Conservation (phyloP, 2,113 vertebrate species). For the Probosciger aterrimus region DNA sequence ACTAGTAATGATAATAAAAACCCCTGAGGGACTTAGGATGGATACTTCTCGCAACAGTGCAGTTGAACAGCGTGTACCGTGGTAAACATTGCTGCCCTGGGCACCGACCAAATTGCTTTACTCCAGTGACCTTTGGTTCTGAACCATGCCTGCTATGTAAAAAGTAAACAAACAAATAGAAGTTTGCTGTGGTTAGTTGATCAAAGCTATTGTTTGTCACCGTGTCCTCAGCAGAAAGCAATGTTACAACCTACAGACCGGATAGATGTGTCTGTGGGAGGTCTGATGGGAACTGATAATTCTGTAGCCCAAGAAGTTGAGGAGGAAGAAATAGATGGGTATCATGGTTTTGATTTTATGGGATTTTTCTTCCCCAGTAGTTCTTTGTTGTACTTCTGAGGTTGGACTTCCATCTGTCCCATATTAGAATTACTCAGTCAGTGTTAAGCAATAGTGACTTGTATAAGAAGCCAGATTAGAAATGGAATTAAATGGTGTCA, state of each 20-base stretch:
- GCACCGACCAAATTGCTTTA: background rate
- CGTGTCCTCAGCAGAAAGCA: background rate
- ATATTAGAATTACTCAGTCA: background rate
- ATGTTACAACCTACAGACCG: background rate
- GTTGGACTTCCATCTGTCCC: background rate
- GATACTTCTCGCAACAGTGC: background rate
- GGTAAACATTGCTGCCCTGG: background rate
- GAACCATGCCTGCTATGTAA: background rate
- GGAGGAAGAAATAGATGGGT: background rate
- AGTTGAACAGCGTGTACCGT: background rate
- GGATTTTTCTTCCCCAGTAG: background rate
- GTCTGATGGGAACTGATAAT: constrained; percentile 6
- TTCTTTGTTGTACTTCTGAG: background rate
- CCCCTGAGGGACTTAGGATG: background rate
- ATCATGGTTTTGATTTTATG: background rate
- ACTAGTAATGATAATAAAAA: background rate
- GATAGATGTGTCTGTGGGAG: background rate
- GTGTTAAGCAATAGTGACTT: background rate
- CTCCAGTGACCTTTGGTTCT: background rate
- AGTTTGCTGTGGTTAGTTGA: constrained; percentile 29
- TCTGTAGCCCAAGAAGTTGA: background rate
- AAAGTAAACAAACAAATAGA: constrained; percentile 15
- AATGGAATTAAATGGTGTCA: background rate
- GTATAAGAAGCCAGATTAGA: background rate
- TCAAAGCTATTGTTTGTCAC: constrained; percentile 44